Conservation (phyloP, 2,113 vertebrate species). For the Drymodes brunneopygia region DNA sequence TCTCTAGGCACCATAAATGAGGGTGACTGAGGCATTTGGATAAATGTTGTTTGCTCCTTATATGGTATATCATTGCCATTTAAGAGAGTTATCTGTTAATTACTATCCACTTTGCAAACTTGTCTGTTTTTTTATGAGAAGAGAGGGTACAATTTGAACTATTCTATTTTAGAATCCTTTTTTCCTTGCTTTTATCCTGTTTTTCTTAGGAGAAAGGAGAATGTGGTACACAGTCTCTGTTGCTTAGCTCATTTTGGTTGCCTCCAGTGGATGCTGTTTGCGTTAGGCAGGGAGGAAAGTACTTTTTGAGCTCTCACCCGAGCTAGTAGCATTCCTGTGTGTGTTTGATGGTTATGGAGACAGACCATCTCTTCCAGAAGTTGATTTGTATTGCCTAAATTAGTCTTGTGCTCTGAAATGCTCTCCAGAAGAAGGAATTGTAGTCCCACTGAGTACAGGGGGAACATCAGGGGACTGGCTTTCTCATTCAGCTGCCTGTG, state of each 20-base stretch:
- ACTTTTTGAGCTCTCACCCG: not conserved
- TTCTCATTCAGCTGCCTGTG: not conserved
- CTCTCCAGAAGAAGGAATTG: not conserved
- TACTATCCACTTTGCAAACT: not conserved
- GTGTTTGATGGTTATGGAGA: not conserved
- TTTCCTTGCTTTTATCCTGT: not conserved
- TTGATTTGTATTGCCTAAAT: not conserved
- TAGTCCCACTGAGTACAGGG: not conserved
- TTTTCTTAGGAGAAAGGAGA: not conserved
- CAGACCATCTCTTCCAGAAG: not conserved
- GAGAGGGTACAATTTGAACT: not conserved
- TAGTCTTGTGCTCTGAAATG: not conserved
- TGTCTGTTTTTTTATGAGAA: not conserved
- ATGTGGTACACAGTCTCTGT: not conserved
- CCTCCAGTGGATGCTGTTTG: not conserved
- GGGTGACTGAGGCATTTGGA: slow-evolving; percentile 18
- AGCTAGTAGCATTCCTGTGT: not conserved
- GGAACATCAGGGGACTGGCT: not conserved
- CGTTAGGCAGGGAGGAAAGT: not conserved
- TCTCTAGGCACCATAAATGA: slow-evolving; percentile 49
- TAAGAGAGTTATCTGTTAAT: slow-evolving; percentile 16
- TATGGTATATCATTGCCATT: slow-evolving; percentile 4
- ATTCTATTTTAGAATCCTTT: not conserved
- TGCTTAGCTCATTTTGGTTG: not conserved
- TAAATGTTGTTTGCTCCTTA: slow-evolving; percentile 30